These are phyloP conservation scores for Neoitamus cyanurus DNA, from an alignment of 2,888 invertebrate genomes.

Conservation along the genomic window DNA sequence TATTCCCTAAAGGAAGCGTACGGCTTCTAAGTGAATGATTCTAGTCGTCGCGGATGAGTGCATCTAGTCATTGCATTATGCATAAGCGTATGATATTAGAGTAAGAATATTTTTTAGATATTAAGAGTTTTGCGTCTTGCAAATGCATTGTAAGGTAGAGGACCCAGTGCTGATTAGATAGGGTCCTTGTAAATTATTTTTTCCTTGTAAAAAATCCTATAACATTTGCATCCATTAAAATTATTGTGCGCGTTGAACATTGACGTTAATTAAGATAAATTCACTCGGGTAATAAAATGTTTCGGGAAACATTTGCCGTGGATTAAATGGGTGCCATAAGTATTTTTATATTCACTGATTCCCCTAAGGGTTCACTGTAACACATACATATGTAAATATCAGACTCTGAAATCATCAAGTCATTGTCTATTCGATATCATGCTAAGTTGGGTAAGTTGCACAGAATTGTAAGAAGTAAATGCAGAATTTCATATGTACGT, in stretches of 20 bases:
- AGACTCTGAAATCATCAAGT: neutral
- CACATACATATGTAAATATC: neutral
- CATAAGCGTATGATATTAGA: neutral
- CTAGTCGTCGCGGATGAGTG: neutral
- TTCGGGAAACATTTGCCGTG: neutral
- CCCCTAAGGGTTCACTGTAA: neutral
- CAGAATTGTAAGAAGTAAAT: neutral
- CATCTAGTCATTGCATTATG: slow-evolving; percentile 35
- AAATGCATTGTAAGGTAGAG: neutral
- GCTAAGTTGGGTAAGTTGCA: neutral
- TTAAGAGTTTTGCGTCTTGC: neutral
- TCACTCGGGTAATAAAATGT: neutral
- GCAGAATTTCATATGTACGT: neutral
- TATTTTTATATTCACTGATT: neutral
- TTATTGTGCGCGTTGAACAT: neutral
- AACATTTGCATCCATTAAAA: neutral
- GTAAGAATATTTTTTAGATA: neutral
- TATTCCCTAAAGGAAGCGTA: neutral
- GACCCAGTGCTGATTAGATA: neutral
- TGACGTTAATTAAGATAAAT: neutral
- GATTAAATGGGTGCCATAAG: slow-evolving; percentile 21
- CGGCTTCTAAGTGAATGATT: neutral
- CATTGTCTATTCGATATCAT: neutral
- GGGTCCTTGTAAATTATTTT: neutral
- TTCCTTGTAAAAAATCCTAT: neutral